Base-by-base conservation (phyloP, 2,888 invertebrate genomes). In the Hemistola chrysoprasaria region DNA sequence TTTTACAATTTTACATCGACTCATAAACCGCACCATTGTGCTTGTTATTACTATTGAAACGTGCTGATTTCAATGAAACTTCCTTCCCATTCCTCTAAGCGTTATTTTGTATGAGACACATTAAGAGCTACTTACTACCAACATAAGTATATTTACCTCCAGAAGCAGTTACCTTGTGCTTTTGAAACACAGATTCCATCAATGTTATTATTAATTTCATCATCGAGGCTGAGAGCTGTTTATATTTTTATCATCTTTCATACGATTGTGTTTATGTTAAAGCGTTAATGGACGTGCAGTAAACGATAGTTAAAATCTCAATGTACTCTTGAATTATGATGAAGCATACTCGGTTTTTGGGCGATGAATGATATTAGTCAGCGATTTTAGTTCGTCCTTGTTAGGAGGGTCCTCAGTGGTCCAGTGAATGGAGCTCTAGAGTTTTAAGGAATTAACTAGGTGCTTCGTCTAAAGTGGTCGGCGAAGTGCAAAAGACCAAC, bases 361-460 rank as follows among this genome's bases (percentile, higher is more conserved):
- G 25, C 39, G 48, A 47, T 47, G 46, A 44, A 27, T 24, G 42
- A 39, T 38, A 10, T 65, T 59, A 62, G 47, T 59, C 50, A 47
- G 56, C 63, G 53, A 44, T 59, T 63, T 50, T 47, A 47, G 46
- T 53, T 51, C 40, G 22, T 31, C 49, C 59, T 63, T 63, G 57
- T 67, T 58, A 50, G 11, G 27, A 50, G 47, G 44, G 50, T 53
- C 48, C 53, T 52, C 53, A 39, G 46, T 40, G 34, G 46, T 28
- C 36, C 31, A 40, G 39, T 49, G 46, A 37, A 47, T 34, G 42
- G 40, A 54, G 54, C 43, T 34, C 65, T 70, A 38, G 47, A 65
- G 59, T 61, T 64, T 62, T 60, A 46, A 56, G 52, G 60, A 64
- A 66, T 66, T 66, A 67, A 64, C 58, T 63, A 69, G 62, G 43